A percentile compares a stretch with the other conserved stretches of the same genome.
phyloP scores from a whole-genome alignment of 2,888 invertebrate species.

The Stenodera caucasica region DNA sequence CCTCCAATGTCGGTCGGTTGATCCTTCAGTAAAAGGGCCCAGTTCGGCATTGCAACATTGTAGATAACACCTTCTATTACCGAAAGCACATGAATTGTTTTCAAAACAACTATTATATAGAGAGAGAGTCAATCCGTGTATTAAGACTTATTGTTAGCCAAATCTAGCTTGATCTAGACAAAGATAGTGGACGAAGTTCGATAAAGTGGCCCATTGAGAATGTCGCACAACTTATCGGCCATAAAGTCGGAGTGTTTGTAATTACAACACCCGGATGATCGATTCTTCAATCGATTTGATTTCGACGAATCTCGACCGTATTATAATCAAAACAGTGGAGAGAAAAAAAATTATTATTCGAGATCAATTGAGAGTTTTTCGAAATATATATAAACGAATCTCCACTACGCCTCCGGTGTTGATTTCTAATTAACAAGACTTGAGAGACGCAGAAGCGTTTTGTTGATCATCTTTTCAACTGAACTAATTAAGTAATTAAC shows the following conservation, averaged over 20 bases:
- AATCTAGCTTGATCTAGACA: background rate
- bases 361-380: conserved; percentile 10
- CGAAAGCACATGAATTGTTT: conserved; percentile 36
- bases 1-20: conserved; percentile 28
- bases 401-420: conserved; percentile 39
- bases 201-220: conserved; percentile 28
- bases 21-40: conserved; percentile 29
- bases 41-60: conserved; percentile 22
- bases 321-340: too few relatives aligned
- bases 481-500: conserved; percentile 52
- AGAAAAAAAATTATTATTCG: too few relatives aligned
- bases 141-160: conserved; percentile 25
- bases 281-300: too few relatives aligned
- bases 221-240: conserved; percentile 31
- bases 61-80: conserved; percentile 41
- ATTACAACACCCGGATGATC: conserved; percentile 24
- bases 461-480: conserved; percentile 48
- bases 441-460: conserved; percentile 44
- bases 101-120: conserved; percentile 38
- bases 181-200: conserved; percentile 19
- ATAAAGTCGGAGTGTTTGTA: conserved; percentile 32
- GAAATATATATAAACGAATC: conserved; percentile 16
- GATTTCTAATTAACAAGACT: conserved; percentile 51
- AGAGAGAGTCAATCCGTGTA: conserved; percentile 31
- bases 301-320: too few relatives aligned